phyloP scores from a whole-genome alignment of 2,888 invertebrate genomes.

The Aethes cnicana region DNA sequence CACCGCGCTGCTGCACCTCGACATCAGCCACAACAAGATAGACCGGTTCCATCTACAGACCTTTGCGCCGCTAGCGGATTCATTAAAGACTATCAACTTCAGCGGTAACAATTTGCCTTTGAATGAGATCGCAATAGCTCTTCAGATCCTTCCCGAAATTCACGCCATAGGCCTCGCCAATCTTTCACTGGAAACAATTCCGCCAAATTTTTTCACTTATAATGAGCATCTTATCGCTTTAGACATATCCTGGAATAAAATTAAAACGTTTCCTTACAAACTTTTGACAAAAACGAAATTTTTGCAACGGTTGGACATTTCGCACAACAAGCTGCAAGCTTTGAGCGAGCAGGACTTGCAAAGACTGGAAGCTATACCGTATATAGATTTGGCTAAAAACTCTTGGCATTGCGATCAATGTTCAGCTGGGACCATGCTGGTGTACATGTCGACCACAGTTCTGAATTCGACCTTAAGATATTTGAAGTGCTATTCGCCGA shows the following conservation, averaged over 20 bases:
- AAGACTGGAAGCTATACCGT: constrained; percentile 81
- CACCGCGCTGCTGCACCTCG: constrained; percentile 85
- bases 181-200: constrained; percentile 80
- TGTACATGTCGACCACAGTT: constrained; percentile 80
- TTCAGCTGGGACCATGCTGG: constrained; percentile 81
- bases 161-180: constrained; percentile 83
- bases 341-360: constrained; percentile 82
- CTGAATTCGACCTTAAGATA: constrained; percentile 75
- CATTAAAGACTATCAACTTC: constrained; percentile 85
- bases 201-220: constrained; percentile 81
- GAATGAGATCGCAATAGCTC: constrained; percentile 79
- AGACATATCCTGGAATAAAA: constrained; percentile 88
- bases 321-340: constrained; percentile 87
- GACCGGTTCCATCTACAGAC: constrained; percentile 85
- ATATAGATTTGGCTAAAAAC: constrained; percentile 82
- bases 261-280: constrained; percentile 82
- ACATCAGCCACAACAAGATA: constrained; percentile 89
- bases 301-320: constrained; percentile 86
- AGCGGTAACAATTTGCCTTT: constrained; percentile 86
- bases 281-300: constrained; percentile 81
- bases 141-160: constrained; percentile 82
- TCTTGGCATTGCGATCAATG: constrained; percentile 88
- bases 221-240: constrained; percentile 84
- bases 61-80: constrained; percentile 83
- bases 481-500: constrained; percentile 83